Base-by-base conservation (phyloP, 2,888 invertebrate species). In the Lamproptera curius region DNA sequence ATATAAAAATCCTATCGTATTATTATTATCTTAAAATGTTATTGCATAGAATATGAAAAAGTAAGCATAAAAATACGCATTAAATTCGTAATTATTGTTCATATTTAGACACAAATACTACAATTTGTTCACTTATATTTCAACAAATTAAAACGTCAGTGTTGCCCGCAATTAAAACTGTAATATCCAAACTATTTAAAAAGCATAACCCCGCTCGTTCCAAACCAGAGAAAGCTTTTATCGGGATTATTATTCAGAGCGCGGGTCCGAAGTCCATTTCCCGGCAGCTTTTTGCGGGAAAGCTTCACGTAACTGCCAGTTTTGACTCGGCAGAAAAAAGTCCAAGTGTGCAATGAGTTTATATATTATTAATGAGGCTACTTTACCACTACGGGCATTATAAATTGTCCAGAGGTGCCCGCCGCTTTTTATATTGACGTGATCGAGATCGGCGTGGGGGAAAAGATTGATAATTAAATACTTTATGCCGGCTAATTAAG, bases 291-390 rank as follows among this genome's bases (percentile, higher is more conserved):
- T 16, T 38, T 43, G 15, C 48, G 42, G 42, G 34, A 42, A 38
- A 38, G 33, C 33, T 2, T 34, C 16, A n/a, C 42, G 28, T 36
- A 48, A 48, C 42, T 31, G 48, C 42, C 39, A 23, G 13, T 26
- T 39, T 23, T 16, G 15, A 17, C 26, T 10, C 10, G 10, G n/a
- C n/a, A 28, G 10, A 10, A 43, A 31, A 48, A 48, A 48, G 43
- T 26, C 34, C 17, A 42, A 48, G 42, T 26, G 34, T 26, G 39
- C 38, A 16, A 15, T 23, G 15, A 20, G 13, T 40, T 46, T 34
- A 39, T 48, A 38, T 48, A 39, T 48, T 34, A 48, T 48, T 48
- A 36, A 48, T 48, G 34, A 43, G 42, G 42, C 43, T 48, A 43
- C 48, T 48, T 48, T 48, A 43, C 48, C 48, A 23, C 39, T 38